These are phyloP conservation scores for Oscarella lobularis DNA, from an alignment of 37 sponge, comb jelly and placozoan species.

Conservation along the genomic window DNA sequence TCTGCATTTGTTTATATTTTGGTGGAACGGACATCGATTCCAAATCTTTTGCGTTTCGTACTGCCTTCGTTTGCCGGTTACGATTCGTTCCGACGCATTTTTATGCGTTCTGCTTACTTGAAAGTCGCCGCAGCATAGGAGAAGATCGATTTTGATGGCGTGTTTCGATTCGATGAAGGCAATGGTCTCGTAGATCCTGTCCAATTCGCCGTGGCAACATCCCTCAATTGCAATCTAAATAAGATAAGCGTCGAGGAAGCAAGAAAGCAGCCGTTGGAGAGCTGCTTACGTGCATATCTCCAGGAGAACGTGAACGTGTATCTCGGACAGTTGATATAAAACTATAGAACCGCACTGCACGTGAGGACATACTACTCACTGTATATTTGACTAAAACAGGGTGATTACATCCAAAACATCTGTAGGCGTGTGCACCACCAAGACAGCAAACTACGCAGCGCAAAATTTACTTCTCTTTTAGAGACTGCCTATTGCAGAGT, in stretches of 20 bases:
- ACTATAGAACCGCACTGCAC: no score
- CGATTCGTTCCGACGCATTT: neutral
- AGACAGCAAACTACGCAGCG: no score
- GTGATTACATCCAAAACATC: no score
- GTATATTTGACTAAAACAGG: no score
- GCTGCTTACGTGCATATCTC: neutral
- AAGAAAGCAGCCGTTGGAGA: neutral
- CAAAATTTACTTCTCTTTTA: no score
- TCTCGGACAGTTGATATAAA: no score
- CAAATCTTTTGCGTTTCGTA: conserved; percentile 63
- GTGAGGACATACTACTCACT: no score
- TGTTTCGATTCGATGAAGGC: conserved; percentile 30
- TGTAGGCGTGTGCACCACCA: no score
- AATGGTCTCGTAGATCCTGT: conserved; percentile 71
- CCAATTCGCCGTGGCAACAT: conserved; percentile 88
- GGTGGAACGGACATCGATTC: conserved; percentile 71
- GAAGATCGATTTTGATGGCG: conserved; percentile 71
- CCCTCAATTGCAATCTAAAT: conserved; percentile 86
- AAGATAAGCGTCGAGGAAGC: neutral
- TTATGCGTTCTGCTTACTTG: conserved; percentile 29
- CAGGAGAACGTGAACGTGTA: no score
- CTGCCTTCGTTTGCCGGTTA: conserved; percentile 43
- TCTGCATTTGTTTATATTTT: conserved; percentile 72
- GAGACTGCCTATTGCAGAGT: no score
- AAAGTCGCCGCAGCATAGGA: conserved; percentile 95